Evolutionary conservation across 2,797 vertebrate species (phyloP).

Genomic region (Pelochelys cantorii): DNA sequence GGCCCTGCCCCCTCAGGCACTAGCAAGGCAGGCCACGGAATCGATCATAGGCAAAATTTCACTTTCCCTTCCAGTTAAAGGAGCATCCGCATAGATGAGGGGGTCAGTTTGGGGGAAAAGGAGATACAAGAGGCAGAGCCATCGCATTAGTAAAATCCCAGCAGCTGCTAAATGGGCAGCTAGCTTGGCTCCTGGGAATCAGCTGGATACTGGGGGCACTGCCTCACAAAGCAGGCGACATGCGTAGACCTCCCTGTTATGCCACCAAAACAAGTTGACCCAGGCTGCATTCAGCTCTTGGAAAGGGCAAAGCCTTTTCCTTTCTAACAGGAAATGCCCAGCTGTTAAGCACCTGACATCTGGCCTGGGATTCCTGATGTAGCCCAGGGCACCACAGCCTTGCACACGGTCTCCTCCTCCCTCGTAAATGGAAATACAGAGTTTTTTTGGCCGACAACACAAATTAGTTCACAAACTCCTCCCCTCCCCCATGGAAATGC

Average conservation of each 20-base stretch:
- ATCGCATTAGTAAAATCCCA: not conserved
- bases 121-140: not conserved
- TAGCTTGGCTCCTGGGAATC: not conserved
- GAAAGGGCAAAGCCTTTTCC: not conserved
- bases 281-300: not conserved
- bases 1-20: not conserved
- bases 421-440: not conserved
- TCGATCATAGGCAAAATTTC: not conserved
- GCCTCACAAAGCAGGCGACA: not conserved
- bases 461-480: not conserved
- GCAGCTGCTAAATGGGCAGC: fast-evolving
- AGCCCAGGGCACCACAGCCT: not conserved
- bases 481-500: not conserved
- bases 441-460: conserved; percentile 1
- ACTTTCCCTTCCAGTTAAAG: not conserved
- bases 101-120: not conserved
- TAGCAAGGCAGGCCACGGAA: not conserved
- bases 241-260: not conserved
- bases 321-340: not conserved
- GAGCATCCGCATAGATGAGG: not conserved
- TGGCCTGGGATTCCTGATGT: not conserved
- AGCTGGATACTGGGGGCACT: not conserved
- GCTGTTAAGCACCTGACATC: fast-evolving
- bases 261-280: not conserved
- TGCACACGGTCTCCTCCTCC: fast-evolving